Conservation (phyloP, 2,888 invertebrate genomes). For the Lamproptera curius region DNA sequence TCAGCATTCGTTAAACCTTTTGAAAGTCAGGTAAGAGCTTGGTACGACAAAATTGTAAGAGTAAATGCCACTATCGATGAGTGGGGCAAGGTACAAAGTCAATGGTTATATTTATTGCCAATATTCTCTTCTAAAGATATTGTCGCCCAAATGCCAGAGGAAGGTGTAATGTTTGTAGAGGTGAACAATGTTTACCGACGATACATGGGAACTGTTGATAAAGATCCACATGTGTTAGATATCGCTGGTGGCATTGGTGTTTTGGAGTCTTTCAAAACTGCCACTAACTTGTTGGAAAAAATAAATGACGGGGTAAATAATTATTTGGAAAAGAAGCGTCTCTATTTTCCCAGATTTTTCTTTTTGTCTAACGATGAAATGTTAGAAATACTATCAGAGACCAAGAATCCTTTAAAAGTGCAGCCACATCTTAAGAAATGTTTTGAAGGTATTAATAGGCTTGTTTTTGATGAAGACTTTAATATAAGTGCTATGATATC, state of each 20-base stretch:
- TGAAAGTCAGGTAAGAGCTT: constrained; percentile 81
- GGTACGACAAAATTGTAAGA: constrained; percentile 86
- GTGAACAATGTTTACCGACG: constrained; percentile 83
- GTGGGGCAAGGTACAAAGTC: constrained; percentile 91
- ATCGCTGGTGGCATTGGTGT: constrained; percentile 82
- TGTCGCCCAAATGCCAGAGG: constrained; percentile 90
- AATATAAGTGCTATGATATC: constrained; percentile 89
- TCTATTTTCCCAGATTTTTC: constrained; percentile 92
- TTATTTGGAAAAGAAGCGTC: constrained; percentile 90
- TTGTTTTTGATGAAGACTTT: constrained; percentile 83
- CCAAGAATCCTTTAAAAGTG: constrained; percentile 89
- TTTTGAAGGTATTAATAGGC: constrained; percentile 89
- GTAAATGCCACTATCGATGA: constrained; percentile 86
- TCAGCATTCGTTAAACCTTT: constrained; percentile 93
- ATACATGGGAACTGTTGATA: constrained; percentile 80
- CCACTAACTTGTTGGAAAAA: constrained; percentile 84
- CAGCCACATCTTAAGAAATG: constrained; percentile 93
- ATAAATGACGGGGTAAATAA: constrained; percentile 90
- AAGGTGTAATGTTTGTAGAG: constrained; percentile 86
- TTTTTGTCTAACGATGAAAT: constrained; percentile 95
- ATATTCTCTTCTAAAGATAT: constrained; percentile 94
- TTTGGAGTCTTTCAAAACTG: constrained; percentile 83
- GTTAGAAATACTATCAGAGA: constrained; percentile 93
- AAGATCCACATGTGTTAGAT: constrained; percentile 81
- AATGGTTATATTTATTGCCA: constrained; percentile 91